Percentiles rank a stretch among this genome's conserved stretches.
Evolutionary conservation across 2,888 invertebrate genomes (phyloP).

Genomic region (Cheiracanthium punctorium): DNA sequence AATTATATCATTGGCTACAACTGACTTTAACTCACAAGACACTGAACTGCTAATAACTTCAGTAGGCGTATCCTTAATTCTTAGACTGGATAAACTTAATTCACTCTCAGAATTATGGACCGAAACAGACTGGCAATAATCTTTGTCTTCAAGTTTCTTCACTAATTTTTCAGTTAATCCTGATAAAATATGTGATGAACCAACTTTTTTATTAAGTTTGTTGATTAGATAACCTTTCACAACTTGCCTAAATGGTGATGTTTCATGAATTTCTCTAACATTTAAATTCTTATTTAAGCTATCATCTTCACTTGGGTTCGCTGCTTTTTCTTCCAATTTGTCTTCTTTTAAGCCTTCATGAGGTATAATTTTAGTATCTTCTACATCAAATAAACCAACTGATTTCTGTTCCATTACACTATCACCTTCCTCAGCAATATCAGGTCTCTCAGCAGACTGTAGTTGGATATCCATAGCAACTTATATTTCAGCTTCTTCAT

Average conservation of each 20-base stretch:
- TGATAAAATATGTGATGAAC: conserved; percentile 32
- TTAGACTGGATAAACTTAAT: not conserved
- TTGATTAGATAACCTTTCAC: conserved; percentile 53
- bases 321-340: too few species aligned
- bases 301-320: not conserved
- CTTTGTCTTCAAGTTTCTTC: conserved; percentile 47
- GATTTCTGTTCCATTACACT: not conserved
- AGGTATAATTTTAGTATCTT: not conserved
- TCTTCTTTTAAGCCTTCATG: too few species aligned
- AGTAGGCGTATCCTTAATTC: conserved; percentile 22
- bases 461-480: not conserved
- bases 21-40: conserved; percentile 50
- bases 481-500: too few species aligned
- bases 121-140: not conserved
- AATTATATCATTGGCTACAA: conserved; percentile 44
- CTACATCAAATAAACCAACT: not conserved
- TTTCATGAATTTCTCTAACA: conserved; percentile 24
- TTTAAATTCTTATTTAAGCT: not conserved
- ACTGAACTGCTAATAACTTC: not conserved
- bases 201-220: conserved; percentile 45
- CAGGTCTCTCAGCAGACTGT: not conserved
- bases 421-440: not conserved
- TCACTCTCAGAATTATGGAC: conserved; percentile 1
- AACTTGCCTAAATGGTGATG: conserved; percentile 50
- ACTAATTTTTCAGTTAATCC: conserved; percentile 47